Base-by-base conservation (phyloP, 2,113 vertebrate genomes). In the Chloropsis cyanopogon region DNA sequence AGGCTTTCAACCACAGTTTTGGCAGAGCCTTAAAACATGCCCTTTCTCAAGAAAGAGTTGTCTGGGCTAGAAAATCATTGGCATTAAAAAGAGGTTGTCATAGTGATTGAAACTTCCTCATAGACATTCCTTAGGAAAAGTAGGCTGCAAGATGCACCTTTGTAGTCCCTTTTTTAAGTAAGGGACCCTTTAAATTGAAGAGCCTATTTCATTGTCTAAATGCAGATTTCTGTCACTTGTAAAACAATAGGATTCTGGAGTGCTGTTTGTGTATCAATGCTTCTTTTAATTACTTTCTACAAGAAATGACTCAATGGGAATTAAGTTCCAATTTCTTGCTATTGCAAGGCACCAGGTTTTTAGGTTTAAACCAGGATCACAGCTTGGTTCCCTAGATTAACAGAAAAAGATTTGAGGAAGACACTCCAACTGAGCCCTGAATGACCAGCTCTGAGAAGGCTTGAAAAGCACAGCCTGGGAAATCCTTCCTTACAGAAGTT, bases 141-240 rank as follows among this genome's bases (percentile, higher is more conserved):
- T 91, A 93, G 93, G 88, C 96, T 96, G 95, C 94, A 86, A 97
- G 94, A 94, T 96, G 91, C 96, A 97, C 96, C 97, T 97, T 97
- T 98, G 97, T 98, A 94, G 92, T 93, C 87, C 60, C 79, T 96
- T 97, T 98, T 96, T 97, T 87, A 96, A 96, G 96, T 92, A 92
- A 86, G 97, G 96, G 96, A 96, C 92, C 96, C 95, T 97, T 97
- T 97, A 97, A 97, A 97, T 97, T 90, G 97, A 96, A 97, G 97
- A 96, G 94, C 77, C 92, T 81, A 89, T 92, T 92, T 94, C 76
- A 97, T 97, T 98, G 97, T 97, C 88, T 86, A 86, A 97, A 97
- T 97, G 97, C 96, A 97, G 97, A 97, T 98, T 97, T 97, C 94
- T 97, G 97, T 97, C 96, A 97, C 95, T 96, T 96, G 94, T 95